phyloP scores from a whole-genome alignment of 2,113 vertebrate genomes.

The Bubo scandiacus region DNA sequence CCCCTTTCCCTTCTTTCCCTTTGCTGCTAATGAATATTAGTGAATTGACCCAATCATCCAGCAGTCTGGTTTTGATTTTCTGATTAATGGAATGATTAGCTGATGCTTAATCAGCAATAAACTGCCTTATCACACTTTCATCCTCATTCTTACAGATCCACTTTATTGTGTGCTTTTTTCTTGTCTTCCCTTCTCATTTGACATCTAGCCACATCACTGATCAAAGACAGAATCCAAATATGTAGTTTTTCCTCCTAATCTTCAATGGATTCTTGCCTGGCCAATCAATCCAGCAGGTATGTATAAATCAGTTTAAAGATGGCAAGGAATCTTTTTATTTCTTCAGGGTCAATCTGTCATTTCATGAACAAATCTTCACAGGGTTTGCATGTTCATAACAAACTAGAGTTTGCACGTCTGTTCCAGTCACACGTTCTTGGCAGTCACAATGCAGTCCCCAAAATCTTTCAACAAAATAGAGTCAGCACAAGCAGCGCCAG shows the following conservation, averaged over 20 bases:
- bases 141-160: not conserved
- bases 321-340: not conserved
- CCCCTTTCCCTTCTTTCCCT: not conserved
- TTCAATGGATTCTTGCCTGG: not conserved
- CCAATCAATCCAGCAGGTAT: not conserved
- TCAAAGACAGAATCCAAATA: not conserved
- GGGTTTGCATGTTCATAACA: not conserved
- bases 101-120: constrained; percentile 3
- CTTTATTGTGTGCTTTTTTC: not conserved
- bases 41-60: constrained; percentile 7
- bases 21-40: not conserved
- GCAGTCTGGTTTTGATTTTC: not conserved
- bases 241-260: not conserved
- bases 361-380: not conserved
- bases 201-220: not conserved
- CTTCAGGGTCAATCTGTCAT: not conserved
- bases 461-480: not conserved
- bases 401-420: not conserved
- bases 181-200: not conserved
- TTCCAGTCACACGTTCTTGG: not conserved
- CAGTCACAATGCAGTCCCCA: not conserved
- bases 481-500: not conserved
- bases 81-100: constrained; percentile 45
- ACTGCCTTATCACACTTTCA: not conserved
- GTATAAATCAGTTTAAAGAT: not conserved